Evolutionary conservation across 2,888 invertebrate genomes (phyloP).

Genomic region (Anthrax anthrax): DNA sequence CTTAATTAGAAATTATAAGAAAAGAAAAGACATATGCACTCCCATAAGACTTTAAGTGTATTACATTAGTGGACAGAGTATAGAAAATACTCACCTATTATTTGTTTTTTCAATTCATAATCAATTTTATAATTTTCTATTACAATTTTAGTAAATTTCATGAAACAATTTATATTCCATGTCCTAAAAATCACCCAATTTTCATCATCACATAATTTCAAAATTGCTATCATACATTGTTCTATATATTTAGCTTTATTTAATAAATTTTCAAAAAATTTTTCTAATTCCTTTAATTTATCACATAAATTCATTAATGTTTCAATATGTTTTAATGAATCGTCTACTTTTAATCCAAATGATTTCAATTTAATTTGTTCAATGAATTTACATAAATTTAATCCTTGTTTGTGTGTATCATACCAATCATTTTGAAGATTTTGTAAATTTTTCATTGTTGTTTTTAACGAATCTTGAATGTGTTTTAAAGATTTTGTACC

Average conservation of each 20-base stretch:
- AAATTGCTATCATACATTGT: constrained; percentile 21
- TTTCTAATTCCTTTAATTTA: constrained; percentile 23
- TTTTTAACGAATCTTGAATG: constrained; percentile 15
- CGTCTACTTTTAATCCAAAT: constrained; percentile 13
- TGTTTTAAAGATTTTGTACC: no score
- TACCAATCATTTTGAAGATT: constrained; percentile 27
- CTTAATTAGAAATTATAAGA: no score
- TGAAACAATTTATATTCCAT: constrained; percentile 24
- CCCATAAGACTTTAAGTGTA: no score
- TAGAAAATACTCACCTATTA: constrained; percentile 23
- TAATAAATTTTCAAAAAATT: constrained; percentile 24
- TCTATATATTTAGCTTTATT: constrained; percentile 18
- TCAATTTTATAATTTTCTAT: constrained; percentile 21
- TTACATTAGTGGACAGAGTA: no score
- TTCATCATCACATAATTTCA: constrained; percentile 17
- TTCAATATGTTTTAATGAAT: constrained; percentile 17
- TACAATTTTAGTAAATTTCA: constrained; percentile 19
- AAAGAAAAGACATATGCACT: no score
- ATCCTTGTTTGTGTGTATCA: constrained; percentile 25
- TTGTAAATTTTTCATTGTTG: constrained; percentile 17
- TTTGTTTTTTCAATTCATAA: constrained; percentile 19
- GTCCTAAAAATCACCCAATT: constrained; percentile 22
- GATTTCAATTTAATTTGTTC: constrained; percentile 25
- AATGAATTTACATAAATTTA: constrained; percentile 23
- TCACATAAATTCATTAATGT: constrained; percentile 21